phyloP scores from a whole-genome alignment of 2,888 invertebrate species.

The Aspidiotus destructor region DNA sequence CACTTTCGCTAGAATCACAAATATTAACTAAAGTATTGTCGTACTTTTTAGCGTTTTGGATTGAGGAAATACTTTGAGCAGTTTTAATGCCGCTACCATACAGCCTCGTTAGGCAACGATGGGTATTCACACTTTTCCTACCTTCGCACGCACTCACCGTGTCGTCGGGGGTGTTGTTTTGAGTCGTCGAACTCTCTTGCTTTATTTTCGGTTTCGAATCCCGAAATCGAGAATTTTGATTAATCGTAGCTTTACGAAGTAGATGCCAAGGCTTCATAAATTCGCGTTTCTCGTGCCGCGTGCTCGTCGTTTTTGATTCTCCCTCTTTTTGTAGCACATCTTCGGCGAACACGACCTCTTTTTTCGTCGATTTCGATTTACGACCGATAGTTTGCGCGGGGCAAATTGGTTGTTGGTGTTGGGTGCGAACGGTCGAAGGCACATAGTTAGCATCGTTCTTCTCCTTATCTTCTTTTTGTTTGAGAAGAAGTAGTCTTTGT shows the following conservation, averaged over 20 bases:
- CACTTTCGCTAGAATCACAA: slow-evolving; percentile 18
- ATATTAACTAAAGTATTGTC: slow-evolving; percentile 27
- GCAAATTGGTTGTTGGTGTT: slow-evolving; percentile 34
- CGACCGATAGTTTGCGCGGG: neutral
- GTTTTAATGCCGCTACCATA: slow-evolving; percentile 25
- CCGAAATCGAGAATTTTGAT: slow-evolving; percentile 11
- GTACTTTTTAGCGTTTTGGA: slow-evolving; percentile 15
- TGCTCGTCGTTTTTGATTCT: neutral
- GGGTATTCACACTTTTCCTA: slow-evolving; percentile 16
- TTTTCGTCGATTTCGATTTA: slow-evolving; percentile 46
- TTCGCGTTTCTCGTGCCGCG: slow-evolving; percentile 40
- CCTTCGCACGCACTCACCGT: slow-evolving; percentile 2
- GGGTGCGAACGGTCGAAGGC: slow-evolving; percentile 37
- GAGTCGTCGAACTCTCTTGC: neutral
- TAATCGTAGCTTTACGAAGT: slow-evolving; percentile 57
- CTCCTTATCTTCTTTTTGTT: slow-evolving; percentile 58
- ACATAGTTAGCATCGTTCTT: slow-evolving; percentile 38
- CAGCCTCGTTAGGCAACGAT: slow-evolving; percentile 16
- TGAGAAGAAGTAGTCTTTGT: slow-evolving; percentile 62
- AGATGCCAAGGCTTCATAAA: slow-evolving; percentile 63
- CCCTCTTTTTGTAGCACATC: slow-evolving; percentile 12
- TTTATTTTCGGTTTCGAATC: neutral
- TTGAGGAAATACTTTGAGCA: slow-evolving; percentile 8
- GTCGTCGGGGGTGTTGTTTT: neutral
- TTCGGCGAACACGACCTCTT: slow-evolving; percentile 41